These are phyloP conservation scores for Lindbergichthys nudifrons DNA, from an alignment of 2,797 vertebrate genomes.

Conservation along the genomic window DNA sequence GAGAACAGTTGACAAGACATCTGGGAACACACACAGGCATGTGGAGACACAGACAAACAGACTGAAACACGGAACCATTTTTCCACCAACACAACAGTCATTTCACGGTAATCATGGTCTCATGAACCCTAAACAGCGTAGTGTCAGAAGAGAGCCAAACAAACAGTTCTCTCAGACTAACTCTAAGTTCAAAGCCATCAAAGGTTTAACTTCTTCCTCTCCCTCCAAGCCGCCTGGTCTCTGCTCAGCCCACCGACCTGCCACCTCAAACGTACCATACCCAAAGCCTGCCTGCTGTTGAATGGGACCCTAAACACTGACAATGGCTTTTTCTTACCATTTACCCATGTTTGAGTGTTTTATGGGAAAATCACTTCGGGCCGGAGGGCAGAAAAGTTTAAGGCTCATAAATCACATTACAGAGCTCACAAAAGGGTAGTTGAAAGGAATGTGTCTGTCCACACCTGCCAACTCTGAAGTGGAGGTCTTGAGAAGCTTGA, in stretches of 20 bases:
- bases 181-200: slow-evolving; percentile 72
- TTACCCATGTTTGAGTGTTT: slow-evolving; percentile 40
- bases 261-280: slow-evolving; percentile 41
- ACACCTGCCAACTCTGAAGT: slow-evolving; percentile 45
- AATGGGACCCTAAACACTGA: slow-evolving; percentile 30
- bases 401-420: slow-evolving; percentile 71
- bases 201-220: slow-evolving; percentile 43
- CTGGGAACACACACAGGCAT: slow-evolving; percentile 61
- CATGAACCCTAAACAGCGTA: slow-evolving; percentile 69
- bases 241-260: slow-evolving; percentile 51
- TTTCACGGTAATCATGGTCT: slow-evolving; percentile 71
- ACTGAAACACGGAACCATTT: slow-evolving; percentile 53
- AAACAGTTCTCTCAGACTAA: slow-evolving; percentile 68
- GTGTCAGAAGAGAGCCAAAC: slow-evolving; percentile 69
- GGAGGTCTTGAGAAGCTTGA: slow-evolving; percentile 56
- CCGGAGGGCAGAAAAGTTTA: slow-evolving; percentile 58
- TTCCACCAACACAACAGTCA: slow-evolving; percentile 67
- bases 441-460: slow-evolving; percentile 71
- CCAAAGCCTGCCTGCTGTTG: slow-evolving; percentile 39
- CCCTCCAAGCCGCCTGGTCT: slow-evolving; percentile 45
- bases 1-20: slow-evolving; percentile 58
- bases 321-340: slow-evolving; percentile 41
- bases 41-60: slow-evolving; percentile 54
- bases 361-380: slow-evolving; percentile 43
- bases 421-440: slow-evolving; percentile 63